Base-by-base conservation (phyloP, 2,888 invertebrate genomes). In the Entomobrya proxima region DNA sequence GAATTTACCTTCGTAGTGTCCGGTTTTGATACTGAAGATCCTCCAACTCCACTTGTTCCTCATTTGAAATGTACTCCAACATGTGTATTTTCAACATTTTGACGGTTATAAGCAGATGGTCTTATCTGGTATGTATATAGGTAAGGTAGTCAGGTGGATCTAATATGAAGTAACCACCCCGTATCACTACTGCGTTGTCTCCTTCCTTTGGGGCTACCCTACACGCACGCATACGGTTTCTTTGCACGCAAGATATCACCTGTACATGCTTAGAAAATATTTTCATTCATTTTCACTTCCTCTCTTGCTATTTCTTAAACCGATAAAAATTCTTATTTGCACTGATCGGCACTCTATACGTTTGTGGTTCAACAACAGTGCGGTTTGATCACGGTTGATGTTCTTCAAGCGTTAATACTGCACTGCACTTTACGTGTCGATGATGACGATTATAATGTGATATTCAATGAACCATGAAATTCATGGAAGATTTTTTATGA, bases 41-140 rank as follows among this genome's bases (percentile, higher is more conserved):
- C 75, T 88, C 88, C 80, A 88, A 79, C 74, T 88, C 88, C 74
- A 88, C 88, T 85, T 89, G 88, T 40, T 89, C 89, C 55, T 89
- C 89, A 24, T 88, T 88, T 44, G 86, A 86, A 64, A 89, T 88
- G 52, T 87, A 88, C 77, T 89, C 89, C 47, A 89, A 87, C 88
- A 89, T 88, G 80, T 89, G 88, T 86, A 89, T 89, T 83, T 89
- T 89, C 84, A 89, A 83, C 89, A 89, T 89, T 85, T 89, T 88
- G 74, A 81, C 84, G 47, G 35, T 40, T 77, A 37, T 81, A 75
- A 72, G 55, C 84, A 84, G 84, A 84, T 84, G 84, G 77, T 55
- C 40, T 83, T 79, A 24, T 44, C 50, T 32, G 50, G 50, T 72
- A 72, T n/a, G 30, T 47, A 18, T 72, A 72, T 44, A 47, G 30